Evolutionary conservation across 2,113 vertebrate genomes (phyloP), one percentile per base, ranked within the genome.

Genomic region (Cervus canadensis): DNA sequence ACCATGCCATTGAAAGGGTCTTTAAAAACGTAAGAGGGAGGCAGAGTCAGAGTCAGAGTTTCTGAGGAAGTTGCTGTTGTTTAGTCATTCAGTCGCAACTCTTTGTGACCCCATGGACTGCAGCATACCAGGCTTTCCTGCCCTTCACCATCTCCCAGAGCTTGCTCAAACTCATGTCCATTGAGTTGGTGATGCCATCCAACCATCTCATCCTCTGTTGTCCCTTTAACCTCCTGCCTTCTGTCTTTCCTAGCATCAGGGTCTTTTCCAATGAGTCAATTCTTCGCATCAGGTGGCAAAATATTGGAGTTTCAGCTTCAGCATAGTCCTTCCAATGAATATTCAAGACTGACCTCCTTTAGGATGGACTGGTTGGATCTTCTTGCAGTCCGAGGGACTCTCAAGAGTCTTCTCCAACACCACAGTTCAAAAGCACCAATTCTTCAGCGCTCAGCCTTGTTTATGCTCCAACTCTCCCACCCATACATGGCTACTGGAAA

Each of bases 21-120:
- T 30, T 82, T 36, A 16, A 26, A 54, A 78, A 6, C 28, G n/a
- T 43, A 17, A 76, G 30, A 13, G 2, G 43, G 11, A 19, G 56
- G 14, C 26, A 21, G 45, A 82, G 5, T 4, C 26, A 21, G 36
- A 82, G 7, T 4, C 28, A 76, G 45, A 48, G 25, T 25, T 21
- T 25, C 33, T 64, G 8, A 86, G 59, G 17, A 71, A 11, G 64
- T 23, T 71, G 67, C 67, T 71, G 0, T 23, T 21, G 19, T 40
- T 71, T 12, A 71, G n/a, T 23, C 1, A 5, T 40, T 71, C n/a
- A 71, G 19, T 23, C 0, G 0, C 0, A 0, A 71, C 11, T 40
- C 2, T 71, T 71, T 71, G 67, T 0, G 5, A 71, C 5, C n/a
- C n/a, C 21, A 40, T 19, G 21, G 19, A 40, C 10, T 23, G 67